Percentiles rank a stretch among this genome's conserved stretches.
phyloP scores from a whole-genome alignment of 2,888 invertebrate species.

The Lochmaea capreae region DNA sequence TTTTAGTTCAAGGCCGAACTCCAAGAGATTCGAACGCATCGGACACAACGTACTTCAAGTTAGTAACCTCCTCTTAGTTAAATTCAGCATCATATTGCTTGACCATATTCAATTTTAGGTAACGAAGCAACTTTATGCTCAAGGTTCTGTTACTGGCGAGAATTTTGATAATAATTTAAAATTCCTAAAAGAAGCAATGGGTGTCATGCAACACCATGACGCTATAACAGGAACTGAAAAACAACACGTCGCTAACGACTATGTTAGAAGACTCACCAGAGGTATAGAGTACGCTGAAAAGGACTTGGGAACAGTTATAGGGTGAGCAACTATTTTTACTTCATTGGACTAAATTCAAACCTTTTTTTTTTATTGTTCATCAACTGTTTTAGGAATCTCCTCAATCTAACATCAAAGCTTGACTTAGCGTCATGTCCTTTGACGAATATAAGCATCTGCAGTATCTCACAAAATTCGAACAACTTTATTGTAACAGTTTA shows the following conservation, averaged over 20 bases:
- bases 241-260: conserved; percentile 87
- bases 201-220: conserved; percentile 91
- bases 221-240: conserved; percentile 87
- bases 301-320: conserved; percentile 49
- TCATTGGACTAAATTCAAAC: background rate
- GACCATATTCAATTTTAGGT: conserved; percentile 25
- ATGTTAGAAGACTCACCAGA: conserved; percentile 78
- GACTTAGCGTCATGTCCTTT: conserved; percentile 68
- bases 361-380: background rate
- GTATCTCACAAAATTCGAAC: conserved; percentile 70
- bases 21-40: conserved; percentile 80
- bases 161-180: conserved; percentile 67
- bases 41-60: conserved; percentile 83
- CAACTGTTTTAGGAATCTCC: conserved; percentile 43
- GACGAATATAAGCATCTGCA: conserved; percentile 82
- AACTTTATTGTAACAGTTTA: conserved; percentile 77
- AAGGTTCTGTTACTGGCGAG: conserved; percentile 65
- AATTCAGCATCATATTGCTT: no score
- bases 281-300: conserved; percentile 72
- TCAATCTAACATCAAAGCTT: no score
- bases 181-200: conserved; percentile 71
- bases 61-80: no score
- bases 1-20: conserved; percentile 83
- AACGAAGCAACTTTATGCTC: conserved; percentile 77
- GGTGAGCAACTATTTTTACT: conserved; percentile 43